Base-by-base conservation (phyloP, 2,113 vertebrate species). In the Odontophorus gujanensis region DNA sequence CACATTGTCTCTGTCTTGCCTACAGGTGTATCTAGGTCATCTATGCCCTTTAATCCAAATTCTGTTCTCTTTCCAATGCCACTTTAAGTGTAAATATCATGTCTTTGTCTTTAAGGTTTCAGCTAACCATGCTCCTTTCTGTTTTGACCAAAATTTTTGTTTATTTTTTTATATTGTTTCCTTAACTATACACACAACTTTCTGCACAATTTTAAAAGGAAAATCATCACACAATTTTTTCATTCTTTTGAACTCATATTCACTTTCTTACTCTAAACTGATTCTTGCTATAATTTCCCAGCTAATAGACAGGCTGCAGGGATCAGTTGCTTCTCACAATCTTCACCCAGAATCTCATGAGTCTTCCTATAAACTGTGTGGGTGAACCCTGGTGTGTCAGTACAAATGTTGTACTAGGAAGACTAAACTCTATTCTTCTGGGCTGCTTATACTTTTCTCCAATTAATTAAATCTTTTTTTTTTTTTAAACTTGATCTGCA, bases 211-310 rank as follows among this genome's bases (percentile, higher is more conserved):
- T 76, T 57, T 26, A 67, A 53, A 85, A 80, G 36, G 45, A 77
- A 90, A 94, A 85, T 85, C 6, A 7, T 80, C 63, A 82, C 73
- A 32, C 40, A 77, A 16, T 21, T 40, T 89, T 78, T 89, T 94
- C n/a, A 50, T 10, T 59, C 1, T 57, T 93, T 94, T 90, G 76
- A 94, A 80, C 65, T 89, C 14, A 16, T 14, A 6, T 47, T 85
- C 4, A 0, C n/a, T 87, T 92, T 24, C 21, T 47, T 83, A 74
- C 14, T 80, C 36, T 83, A 65, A 74, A 47, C 13, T 79, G 15
- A 53, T 48, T 73, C n/a, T 81, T 83, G 28, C 22, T 80, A 42
- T n/a, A 76, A 69, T 73, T 85, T 91, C 53, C 36, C 58, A 48
- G n/a, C 22, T 66, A 90, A 66, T 13, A 80, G 5, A 3, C 14